Conservation (phyloP, 2,113 vertebrate species). For the Sus scrofa region T2T-Sscrofa CM000819.6:129689501-129690000, state of each 20-base stretch:
- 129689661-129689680: background rate
- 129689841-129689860: background rate
- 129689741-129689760: background rate
- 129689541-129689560: background rate
- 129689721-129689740: background rate
- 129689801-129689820: background rate
- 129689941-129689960: background rate
- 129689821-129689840: background rate
- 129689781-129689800: too few relatives aligned
- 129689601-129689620: background rate
- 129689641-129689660: background rate
- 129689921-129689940: background rate
- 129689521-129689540: background rate
- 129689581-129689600: background rate
- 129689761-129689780: background rate
- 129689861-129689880: background rate
- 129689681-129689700: background rate
- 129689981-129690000: background rate
- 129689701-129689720: background rate
- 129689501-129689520: background rate
- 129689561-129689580: background rate
- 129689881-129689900: background rate
- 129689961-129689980: background rate
- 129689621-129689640: background rate
- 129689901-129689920: background rate